Evolutionary conservation across 2,888 invertebrate genomes (phyloP).

Genomic region (Eustalomyia histrio): DNA sequence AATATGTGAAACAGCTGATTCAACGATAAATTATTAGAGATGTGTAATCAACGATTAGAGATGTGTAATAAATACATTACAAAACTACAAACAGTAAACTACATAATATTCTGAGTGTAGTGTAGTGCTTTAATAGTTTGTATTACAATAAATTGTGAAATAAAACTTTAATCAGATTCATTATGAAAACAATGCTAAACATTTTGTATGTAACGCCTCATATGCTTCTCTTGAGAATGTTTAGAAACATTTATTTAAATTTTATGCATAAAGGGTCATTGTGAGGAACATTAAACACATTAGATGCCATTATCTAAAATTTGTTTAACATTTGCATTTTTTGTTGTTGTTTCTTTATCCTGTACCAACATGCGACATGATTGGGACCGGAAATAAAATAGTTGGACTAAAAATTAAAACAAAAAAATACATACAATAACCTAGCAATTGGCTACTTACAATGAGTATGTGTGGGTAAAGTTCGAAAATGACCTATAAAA

Average conservation of each 20-base stretch:
- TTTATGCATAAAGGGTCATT: not conserved
- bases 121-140: too few relatives aligned
- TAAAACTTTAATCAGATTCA: too few relatives aligned
- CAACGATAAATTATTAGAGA: too few relatives aligned
- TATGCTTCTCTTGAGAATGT: not conserved
- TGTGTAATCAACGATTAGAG: too few relatives aligned
- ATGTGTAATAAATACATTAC: too few relatives aligned
- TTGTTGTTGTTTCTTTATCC: not conserved
- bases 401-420: not conserved
- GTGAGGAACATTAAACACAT: slow-evolving; percentile 20
- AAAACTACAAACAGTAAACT: too few relatives aligned
- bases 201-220: too few relatives aligned
- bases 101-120: too few relatives aligned
- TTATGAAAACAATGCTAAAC: too few relatives aligned
- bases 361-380: not conserved
- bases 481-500: not conserved
- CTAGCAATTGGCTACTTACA: not conserved
- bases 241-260: not conserved
- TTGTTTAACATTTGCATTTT: slow-evolving; percentile 20
- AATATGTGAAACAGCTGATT: too few relatives aligned
- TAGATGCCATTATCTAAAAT: slow-evolving; percentile 24
- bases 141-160: too few relatives aligned
- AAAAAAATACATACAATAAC: slow-evolving; percentile 3
- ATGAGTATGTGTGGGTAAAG: not conserved
- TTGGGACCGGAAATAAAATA: slow-evolving; percentile 13